Base-by-base conservation (phyloP, 2,888 invertebrate species). In the Eugnorisma glareosa region DNA sequence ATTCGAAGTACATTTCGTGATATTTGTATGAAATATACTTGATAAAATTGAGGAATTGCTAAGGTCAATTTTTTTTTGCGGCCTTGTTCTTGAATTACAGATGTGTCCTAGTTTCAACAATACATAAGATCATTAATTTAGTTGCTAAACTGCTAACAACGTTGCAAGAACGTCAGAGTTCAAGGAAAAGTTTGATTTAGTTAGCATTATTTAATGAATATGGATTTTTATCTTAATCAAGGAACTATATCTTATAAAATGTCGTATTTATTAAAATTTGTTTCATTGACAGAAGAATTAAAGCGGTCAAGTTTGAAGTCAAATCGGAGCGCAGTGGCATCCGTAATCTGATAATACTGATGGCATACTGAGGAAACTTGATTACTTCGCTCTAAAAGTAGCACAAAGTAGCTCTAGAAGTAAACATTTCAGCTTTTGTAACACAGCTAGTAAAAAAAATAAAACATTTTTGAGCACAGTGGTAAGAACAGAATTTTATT, bases 151-250 rank as follows among this genome's bases (percentile, higher is more conserved):
- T 3, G 11, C 7, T 43, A 18, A 45, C 35, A 37, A 67, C 37
- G 43, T n/a, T 57, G 43, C 35, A n/a, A 63, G n/a, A 73, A 18
- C 7, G 2, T 10, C 8, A 66, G 18, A 75, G 57, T 48, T 67
- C 75, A 66, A 45, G 10, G 24, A 2, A 57, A 18, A 37, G 18
- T 31, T 40, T 40, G 31, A 4, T 48, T 4, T 45, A 48, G 5
- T 76, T 67, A 67, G 40, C 48, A 67, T 67, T 37, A 7, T 54
- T 69, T 8, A 64, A 45, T 69, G 31, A 45, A 43, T 43, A 54
- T 54, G n/a, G 24, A 48, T 67, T 37, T 31, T 40, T 31, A n/a
- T 37, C 31, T 40, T 48, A 31, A 67, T 43, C 43, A 57, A 15
- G 63, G 24, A 63, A 43, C 51, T 51, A 51, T 10, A 8, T 51